A percentile compares a stretch with the other conserved stretches of the same genome.
Evolutionary conservation across 64 coral and sea anemone genomes (phyloP).

Genomic region (Porites lutea): DNA sequence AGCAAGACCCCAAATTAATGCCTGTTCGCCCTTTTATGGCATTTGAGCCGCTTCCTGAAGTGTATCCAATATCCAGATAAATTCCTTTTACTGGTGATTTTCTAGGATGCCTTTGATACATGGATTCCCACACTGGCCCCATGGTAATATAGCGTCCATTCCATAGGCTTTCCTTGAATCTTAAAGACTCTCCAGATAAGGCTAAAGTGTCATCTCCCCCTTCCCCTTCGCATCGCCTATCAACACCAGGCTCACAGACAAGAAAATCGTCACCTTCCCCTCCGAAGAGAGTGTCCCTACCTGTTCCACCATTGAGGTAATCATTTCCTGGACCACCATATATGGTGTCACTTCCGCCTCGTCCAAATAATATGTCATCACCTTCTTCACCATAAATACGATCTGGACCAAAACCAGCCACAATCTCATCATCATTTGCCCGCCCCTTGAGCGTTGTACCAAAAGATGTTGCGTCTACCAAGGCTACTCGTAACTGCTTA

Average conservation of each 20-base stretch:
- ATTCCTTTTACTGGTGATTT: slow-evolving; percentile 29
- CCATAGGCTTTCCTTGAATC: background rate
- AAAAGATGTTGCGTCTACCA: slow-evolving; percentile 12
- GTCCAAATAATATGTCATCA: slow-evolving; percentile 50
- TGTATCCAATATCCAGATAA: slow-evolving; percentile 15
- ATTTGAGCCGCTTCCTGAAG: background rate
- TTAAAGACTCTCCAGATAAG: background rate
- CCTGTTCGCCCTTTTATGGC: background rate
- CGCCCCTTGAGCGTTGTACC: slow-evolving; percentile 5
- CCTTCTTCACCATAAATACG: background rate
- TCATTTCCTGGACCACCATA: slow-evolving; percentile 27
- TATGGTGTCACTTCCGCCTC: slow-evolving; percentile 20
- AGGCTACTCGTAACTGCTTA: background rate
- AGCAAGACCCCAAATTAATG: background rate
- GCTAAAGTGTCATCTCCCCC: background rate
- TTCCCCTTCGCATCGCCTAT: background rate
- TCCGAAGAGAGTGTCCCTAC: background rate
- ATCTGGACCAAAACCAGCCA: slow-evolving; percentile 21
- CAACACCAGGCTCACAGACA: slow-evolving; percentile 1
- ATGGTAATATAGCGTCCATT: background rate
- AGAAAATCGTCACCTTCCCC: slow-evolving; percentile 23
- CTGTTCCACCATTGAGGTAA: slow-evolving; percentile 33
- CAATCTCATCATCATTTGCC: slow-evolving; percentile 4
- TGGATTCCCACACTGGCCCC: background rate
- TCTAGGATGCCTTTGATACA: background rate